These are phyloP conservation scores for Polymixis lichenea DNA, from an alignment of 2,888 invertebrate species.

Conservation along the genomic window DNA sequence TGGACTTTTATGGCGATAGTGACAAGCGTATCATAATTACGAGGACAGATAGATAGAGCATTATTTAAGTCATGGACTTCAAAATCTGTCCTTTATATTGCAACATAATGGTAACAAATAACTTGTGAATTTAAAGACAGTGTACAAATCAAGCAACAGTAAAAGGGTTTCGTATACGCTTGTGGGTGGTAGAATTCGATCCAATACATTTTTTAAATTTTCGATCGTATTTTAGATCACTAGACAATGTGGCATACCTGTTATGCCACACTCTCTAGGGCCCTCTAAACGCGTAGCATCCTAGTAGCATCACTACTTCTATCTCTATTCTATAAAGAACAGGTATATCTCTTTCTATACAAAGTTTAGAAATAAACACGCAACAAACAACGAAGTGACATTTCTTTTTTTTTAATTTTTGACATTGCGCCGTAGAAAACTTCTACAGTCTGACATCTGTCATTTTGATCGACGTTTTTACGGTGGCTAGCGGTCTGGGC, in stretches of 20 bases:
- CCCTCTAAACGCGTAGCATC: too few relatives aligned
- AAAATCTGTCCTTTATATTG: too few relatives aligned
- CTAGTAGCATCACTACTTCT: too few relatives aligned
- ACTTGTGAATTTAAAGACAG: neutral
- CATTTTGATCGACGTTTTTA: neutral
- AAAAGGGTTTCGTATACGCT: neutral
- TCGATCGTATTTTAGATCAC: too few relatives aligned
- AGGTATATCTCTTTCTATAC: too few relatives aligned
- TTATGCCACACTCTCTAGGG: too few relatives aligned
- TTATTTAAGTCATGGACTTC: neutral
- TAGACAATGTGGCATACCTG: too few relatives aligned
- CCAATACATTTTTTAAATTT: neutral
- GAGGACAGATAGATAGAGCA: conserved; percentile 1
- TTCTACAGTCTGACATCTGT: neutral
- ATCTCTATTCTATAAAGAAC: too few relatives aligned
- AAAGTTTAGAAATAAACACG: too few relatives aligned
- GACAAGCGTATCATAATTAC: conserved; percentile 38
- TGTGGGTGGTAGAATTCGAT: neutral
- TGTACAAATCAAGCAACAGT: neutral
- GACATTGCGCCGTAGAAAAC: neutral
- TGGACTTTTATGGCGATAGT: conserved; percentile 22
- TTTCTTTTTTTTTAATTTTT: neutral
- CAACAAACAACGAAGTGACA: neutral
- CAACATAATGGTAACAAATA: neutral
- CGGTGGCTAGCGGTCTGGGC: neutral